Conservation (phyloP, 2,113 vertebrate genomes). For the Pagrus major region DNA sequence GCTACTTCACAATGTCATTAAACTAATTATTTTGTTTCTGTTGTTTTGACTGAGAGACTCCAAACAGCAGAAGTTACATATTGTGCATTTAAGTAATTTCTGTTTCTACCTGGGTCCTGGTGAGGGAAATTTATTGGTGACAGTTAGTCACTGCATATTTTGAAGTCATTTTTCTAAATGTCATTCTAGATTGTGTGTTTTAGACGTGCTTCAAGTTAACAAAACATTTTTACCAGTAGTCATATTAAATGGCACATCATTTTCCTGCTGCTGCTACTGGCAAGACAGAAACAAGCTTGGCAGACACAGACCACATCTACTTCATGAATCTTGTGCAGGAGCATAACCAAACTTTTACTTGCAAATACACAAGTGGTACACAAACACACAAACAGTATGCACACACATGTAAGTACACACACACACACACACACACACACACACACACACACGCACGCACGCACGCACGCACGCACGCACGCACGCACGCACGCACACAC, state of each 20-base stretch:
- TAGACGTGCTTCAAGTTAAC: slow-evolving; percentile 13
- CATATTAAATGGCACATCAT: slow-evolving; percentile 25
- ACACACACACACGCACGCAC: not conserved
- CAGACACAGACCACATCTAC: slow-evolving; percentile 2
- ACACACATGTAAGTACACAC: slow-evolving; percentile 8
- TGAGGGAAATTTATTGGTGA: not conserved
- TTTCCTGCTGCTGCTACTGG: slow-evolving; percentile 8
- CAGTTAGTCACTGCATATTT: not conserved
- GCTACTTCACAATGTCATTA: too few species aligned
- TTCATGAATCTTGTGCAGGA: not conserved
- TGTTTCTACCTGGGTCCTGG: not conserved
- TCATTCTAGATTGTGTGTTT: not conserved
- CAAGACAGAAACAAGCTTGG: slow-evolving; percentile 30
- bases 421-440: slow-evolving; percentile 4
- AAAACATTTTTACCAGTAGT: slow-evolving; percentile 16
- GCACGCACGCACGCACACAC: slow-evolving; percentile 8
- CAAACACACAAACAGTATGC: slow-evolving; percentile 22
- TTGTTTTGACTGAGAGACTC: too few species aligned
- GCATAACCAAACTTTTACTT: slow-evolving; percentile 21
- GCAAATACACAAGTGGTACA: slow-evolving; percentile 13
- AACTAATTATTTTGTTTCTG: too few species aligned
- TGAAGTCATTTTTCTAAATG: not conserved
- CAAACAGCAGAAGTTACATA: too few species aligned
- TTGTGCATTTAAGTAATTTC: not conserved
- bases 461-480: not conserved